Percentiles rank a stretch among this genome's conserved stretches.
phyloP scores from a whole-genome alignment of 2,113 vertebrate genomes.

The Arizona elegans region DNA sequence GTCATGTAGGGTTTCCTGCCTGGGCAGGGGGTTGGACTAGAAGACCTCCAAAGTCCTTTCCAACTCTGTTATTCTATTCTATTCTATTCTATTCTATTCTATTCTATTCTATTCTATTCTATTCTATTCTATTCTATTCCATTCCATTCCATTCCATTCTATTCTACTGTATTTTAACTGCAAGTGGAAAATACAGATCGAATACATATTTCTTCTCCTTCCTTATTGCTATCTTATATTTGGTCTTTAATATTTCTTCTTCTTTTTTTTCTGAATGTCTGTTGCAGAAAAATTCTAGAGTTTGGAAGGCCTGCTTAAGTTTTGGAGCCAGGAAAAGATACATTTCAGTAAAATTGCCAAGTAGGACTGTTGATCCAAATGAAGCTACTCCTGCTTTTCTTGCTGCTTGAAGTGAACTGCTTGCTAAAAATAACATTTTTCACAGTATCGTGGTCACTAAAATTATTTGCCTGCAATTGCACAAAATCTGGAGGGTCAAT shows the following conservation, averaged over 20 bases:
- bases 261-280: neutral
- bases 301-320: neutral
- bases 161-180: neutral
- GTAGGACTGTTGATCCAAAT: neutral
- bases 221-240: neutral
- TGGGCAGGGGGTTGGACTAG: too few species aligned
- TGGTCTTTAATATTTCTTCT: neutral
- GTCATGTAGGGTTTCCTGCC: too few species aligned
- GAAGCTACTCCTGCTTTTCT: neutral
- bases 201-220: neutral
- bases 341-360: neutral
- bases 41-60: too few species aligned
- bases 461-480: neutral
- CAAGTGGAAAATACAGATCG: neutral
- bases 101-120: too few species aligned
- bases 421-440: neutral
- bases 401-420: neutral
- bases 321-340: neutral
- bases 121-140: too few species aligned
- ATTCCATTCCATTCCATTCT: too few species aligned
- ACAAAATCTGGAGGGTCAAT: neutral
- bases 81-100: too few species aligned
- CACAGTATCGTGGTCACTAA: neutral
- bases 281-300: neutral
- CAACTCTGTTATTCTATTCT: too few species aligned